A percentile compares a stretch with the other conserved stretches of the same genome.
These are phyloP conservation scores for Drosophila sp. DNA, from an alignment of 1,140 invertebrate species.

Conservation along the genomic window DNA sequence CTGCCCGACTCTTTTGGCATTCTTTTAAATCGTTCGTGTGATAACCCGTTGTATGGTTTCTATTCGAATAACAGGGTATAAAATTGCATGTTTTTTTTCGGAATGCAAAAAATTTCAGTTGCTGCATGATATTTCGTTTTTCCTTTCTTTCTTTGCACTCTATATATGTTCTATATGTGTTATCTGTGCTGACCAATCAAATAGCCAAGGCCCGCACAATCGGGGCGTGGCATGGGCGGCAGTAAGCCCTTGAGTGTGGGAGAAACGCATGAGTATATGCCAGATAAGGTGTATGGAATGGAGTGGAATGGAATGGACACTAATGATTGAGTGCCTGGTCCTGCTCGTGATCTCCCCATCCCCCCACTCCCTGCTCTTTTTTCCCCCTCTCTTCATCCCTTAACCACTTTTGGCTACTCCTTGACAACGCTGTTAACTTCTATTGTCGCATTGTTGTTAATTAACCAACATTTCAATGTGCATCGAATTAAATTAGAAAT, in stretches of 20 bases:
- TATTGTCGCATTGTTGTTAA: conserved; percentile 5
- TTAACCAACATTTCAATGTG: neutral
- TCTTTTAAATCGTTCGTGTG: neutral
- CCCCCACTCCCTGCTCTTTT: neutral
- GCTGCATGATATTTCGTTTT: conserved; percentile 38
- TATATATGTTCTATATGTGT: conserved; percentile 6
- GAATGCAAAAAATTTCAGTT: conserved; percentile 34
- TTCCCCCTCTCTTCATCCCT: neutral
- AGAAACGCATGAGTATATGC: conserved; percentile 23
- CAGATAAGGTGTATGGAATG: neutral
- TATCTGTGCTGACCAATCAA: conserved; percentile 54
- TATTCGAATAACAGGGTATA: conserved; percentile 22
- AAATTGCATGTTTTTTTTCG: conserved; percentile 40
- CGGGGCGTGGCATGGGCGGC: conserved; percentile 65
- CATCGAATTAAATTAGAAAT: too few relatives aligned
- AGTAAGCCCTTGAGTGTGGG: conserved; percentile 1
- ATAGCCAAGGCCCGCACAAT: conserved; percentile 47
- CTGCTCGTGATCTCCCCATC: neutral
- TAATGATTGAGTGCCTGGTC: conserved; percentile 42
- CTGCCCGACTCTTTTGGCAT: too few relatives aligned
- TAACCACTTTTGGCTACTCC: neutral
- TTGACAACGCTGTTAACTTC: conserved; percentile 4
- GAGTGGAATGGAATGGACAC: neutral
- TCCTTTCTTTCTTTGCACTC: conserved; percentile 2
- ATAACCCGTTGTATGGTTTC: neutral